Evolutionary conservation across 2,113 vertebrate genomes (phyloP), one percentile per base, ranked within the genome.

Genomic region (Gnathonemus echidnorhynchus): DNA sequence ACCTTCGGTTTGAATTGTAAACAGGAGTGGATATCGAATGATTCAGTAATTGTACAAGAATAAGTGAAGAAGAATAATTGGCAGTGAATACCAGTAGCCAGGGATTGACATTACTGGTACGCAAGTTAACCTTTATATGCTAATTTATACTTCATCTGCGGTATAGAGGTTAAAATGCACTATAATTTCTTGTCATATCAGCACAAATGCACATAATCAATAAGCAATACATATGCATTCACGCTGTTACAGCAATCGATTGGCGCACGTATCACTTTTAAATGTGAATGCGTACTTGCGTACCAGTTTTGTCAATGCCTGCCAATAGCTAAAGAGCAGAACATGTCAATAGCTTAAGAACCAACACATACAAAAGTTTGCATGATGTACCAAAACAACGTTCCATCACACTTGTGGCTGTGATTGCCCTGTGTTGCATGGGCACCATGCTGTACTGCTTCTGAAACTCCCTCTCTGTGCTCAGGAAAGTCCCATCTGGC

Each of bases 401-500:
- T 85, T 85, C 39, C 83, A 48, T 85, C 42, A 85, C 17, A n/a
- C 9, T 2, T 84, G 39, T 84, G 39, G 8, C 45, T 85, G 83
- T 85, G 42, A n/a, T 85, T 85, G 45, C 17, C 45, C 42, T 10
- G 45, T 24, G 45, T 46, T 85, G 19, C 45, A 85, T 48, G 45
- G 83, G 19, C 21, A 3, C 83, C 8, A 9, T 24, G 2, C 45
- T 80, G 15, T 19, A 19, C 83, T 46, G 45, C 83, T 19, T 85
- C 39, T 85, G 45, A 48, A n/a, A 24, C 45, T n/a, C 35, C 35
- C 17, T 85, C 83, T 85, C 85, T 86, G 46, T 93, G 94, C 93
- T 90, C 95, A 99, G 98, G 98, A 95, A 99, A 99, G 95, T 99
- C 98, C 91, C 98, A 99, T 94, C 96, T 99, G 96, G 98, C 98